Evolutionary conservation across 64 coral and sea anemone species (phyloP), one percentile per base, ranked within the genome.

Genomic region (Pocillopora damicornis): DNA sequence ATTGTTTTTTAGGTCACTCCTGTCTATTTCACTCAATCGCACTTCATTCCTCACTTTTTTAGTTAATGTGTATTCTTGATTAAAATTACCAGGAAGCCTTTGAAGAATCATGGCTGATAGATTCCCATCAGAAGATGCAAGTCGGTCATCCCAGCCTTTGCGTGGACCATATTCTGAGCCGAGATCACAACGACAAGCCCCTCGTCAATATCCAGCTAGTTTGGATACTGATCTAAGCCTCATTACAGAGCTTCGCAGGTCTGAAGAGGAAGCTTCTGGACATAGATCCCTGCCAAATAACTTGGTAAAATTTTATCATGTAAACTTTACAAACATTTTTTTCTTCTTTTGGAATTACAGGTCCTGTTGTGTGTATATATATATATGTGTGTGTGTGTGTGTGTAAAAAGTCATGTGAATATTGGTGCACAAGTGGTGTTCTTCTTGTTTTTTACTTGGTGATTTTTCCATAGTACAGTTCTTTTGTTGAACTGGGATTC

Each of bases 251-350:
- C 67, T 99, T 25, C 87, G 88, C 78, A 95, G 79, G 79, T 89
- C 89, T 75, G 97, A 99, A 85, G 90, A 92, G 45, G 83, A 93
- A 84, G 63, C 89, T 25, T 18, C 66, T 61, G 82, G 74, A 42
- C 88, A 92, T 4, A 87, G 84, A 79, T 95, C 97, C 76, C 83
- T 95, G 13, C 97, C 97, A 37, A 99, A 99, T 45, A 99, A 99
- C 74, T 73, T 99, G 90, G 97, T 99, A 88, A 87, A 86, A 73
- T 51, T 73, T 9, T 51, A 51, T 51, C 3, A 51, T 51, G 7
- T 51, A 51, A 51, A 51, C 42, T 51, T 51, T 51, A 7, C 7
- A 7, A 2, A 51, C 42, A 51, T 51, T 51, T 51, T 51, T 51
- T 2, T 7, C 42, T 51, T 1, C 42, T 51, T 51, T 51, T 51